A percentile compares a stretch with the other conserved stretches of the same genome.
Evolutionary conservation across 92 coral and sea anemone species (phyloP).

Genomic region (Paragorgia papillata): DNA sequence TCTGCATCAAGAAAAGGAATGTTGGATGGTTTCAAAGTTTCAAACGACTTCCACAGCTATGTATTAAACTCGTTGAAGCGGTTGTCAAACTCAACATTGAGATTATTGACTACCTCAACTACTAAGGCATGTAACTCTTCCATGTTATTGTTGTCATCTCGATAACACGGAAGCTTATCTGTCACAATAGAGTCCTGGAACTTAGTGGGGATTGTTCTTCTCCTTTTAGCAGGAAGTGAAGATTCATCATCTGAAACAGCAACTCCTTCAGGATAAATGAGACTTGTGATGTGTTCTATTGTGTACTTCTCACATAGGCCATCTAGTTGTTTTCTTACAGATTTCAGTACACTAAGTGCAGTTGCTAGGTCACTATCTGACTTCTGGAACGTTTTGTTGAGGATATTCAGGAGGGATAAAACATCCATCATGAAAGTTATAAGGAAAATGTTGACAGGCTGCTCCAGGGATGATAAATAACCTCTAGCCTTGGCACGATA

Average conservation of each 20-base stretch:
- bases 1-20: conserved; percentile 33
- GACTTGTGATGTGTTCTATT: conserved; percentile 12
- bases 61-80: conserved; percentile 30
- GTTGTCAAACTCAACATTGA: conserved; percentile 20
- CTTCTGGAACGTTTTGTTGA: conserved; percentile 36
- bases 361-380: conserved; percentile 9
- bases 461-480: conserved; percentile 14
- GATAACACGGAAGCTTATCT: too few relatives aligned
- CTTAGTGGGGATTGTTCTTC: conserved; percentile 15
- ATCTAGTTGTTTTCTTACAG: conserved; percentile 17
- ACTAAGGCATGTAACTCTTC: conserved; percentile 19
- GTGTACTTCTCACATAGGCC: conserved; percentile 24
- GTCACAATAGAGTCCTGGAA: conserved; percentile 9
- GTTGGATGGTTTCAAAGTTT: conserved; percentile 13
- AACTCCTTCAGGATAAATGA: conserved; percentile 22
- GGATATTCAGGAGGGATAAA: conserved; percentile 32
- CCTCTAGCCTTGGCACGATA: conserved; percentile 33
- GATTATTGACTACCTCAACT: conserved; percentile 30
- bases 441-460: conserved; percentile 31
- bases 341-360: conserved; percentile 23
- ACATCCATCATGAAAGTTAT: conserved; percentile 36
- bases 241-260: background rate
- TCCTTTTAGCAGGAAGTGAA: conserved; percentile 15
- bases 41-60: conserved; percentile 23
- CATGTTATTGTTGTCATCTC: conserved; percentile 10